Conservation (phyloP, 2,113 vertebrate genomes). For the Protobothrops flavoviridis region DNA sequence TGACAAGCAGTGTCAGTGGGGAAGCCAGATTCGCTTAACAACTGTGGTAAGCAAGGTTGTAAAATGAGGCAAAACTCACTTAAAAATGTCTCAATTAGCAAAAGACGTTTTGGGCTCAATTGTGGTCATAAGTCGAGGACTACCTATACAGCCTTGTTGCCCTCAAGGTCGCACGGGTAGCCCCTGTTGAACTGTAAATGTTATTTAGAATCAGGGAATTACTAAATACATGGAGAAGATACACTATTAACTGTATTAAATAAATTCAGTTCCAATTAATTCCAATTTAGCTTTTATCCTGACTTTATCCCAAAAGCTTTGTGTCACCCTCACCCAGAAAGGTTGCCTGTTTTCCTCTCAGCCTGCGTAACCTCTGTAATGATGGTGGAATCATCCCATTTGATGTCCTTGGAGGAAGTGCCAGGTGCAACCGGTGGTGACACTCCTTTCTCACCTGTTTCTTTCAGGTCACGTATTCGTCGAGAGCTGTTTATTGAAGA, state of each 20-base stretch:
- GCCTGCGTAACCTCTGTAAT: neutral
- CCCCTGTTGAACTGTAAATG: neutral
- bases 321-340: neutral
- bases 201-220: neutral
- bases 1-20: too few species aligned
- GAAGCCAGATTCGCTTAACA: too few species aligned
- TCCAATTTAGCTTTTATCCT: neutral
- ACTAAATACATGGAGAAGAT: neutral
- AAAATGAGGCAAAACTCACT: too few species aligned
- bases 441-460: fast-evolving
- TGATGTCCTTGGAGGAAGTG: too few species aligned
- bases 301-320: neutral
- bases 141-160: neutral
- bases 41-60: too few species aligned
- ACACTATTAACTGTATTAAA: neutral
- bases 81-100: too few species aligned
- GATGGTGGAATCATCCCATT: neutral
- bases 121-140: too few species aligned
- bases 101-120: too few species aligned
- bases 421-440: fast-evolving
- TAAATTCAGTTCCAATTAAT: neutral
- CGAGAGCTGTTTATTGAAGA: slow-evolving; percentile 97
- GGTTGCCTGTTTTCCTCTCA: neutral
- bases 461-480: slow-evolving; percentile 91
- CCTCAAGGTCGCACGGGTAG: neutral